A percentile compares a stretch with the other conserved stretches of the same genome.
Conservation (phyloP, 2,797 vertebrate genomes). For the Serranus cabrilla region DNA sequence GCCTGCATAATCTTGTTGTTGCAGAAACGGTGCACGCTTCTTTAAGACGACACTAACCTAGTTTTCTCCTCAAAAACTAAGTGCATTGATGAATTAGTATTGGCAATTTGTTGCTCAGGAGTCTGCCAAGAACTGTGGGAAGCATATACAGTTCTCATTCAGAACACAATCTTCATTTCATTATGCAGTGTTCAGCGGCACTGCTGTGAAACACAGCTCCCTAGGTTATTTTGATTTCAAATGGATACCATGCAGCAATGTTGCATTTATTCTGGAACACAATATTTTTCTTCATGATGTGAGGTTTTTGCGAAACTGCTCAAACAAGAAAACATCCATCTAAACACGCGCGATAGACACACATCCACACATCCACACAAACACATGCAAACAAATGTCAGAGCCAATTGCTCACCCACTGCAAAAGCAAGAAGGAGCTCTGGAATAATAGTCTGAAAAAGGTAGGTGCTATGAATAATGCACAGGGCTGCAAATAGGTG, state of each 20-base stretch:
- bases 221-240: constrained; percentile 44
- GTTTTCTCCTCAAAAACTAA: not conserved
- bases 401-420: constrained; percentile 24
- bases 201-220: constrained; percentile 23
- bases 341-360: constrained; percentile 28
- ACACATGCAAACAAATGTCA: constrained; percentile 43
- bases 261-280: constrained; percentile 44
- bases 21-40: not conserved
- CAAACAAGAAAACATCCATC: constrained; percentile 25
- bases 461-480: constrained; percentile 57
- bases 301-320: constrained; percentile 32
- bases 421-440: constrained; percentile 34
- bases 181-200: constrained; percentile 22
- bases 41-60: not conserved
- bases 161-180: constrained; percentile 38
- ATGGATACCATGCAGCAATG: constrained; percentile 25
- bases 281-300: constrained; percentile 29
- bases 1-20: not conserved
- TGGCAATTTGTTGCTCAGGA: constrained; percentile 6
- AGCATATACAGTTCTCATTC: constrained; percentile 22
- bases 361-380: constrained; percentile 31
- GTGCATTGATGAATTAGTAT: not conserved
- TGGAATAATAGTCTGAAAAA: constrained; percentile 46
- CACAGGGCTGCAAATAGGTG: constrained; percentile 50
- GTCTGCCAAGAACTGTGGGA: constrained; percentile 5